Evolutionary conservation across 2,888 invertebrate species (phyloP), one percentile per base, ranked within the genome.

Genomic region (Tetheella fluctuosa): DNA sequence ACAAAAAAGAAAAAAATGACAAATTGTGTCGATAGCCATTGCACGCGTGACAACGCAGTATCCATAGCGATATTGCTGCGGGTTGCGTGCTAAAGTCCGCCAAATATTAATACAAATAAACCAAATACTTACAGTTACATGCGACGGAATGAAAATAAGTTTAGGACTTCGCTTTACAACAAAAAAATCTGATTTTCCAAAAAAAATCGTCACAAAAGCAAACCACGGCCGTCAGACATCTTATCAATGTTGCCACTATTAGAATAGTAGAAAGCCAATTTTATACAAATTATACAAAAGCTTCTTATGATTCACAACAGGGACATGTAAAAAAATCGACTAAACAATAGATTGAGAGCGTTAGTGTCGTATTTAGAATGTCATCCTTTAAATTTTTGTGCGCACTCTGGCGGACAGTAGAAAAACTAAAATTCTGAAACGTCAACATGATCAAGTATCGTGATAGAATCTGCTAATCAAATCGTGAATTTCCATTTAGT

Each of bases 11-110:
- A 87, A 84, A 89, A 90, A 89, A 87, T 89, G 91, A 86, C 92
- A 91, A 92, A 90, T 91, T 89, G 85, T 91, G 90, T 91, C 90
- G 91, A 90, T 86, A 89, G 90, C 87, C 88, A 89, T 89, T 87
- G 89, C 89, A 92, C 91, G 93, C 93, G 93, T 92, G 93, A 93
- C 93, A 89, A 88, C 88, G 93, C 91, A 92, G n/a, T 80, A 90
- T 88, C 91, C 84, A 88, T 83, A 73, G 71, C 70, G 61, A 86
- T 79, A 74, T 60, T 71, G 68, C 67, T 64, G 64, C 63, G 70
- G 63, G 68, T 75, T 67, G 64, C 52, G 60, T 64, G 58, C 67
- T 68, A 67, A 61, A 59, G 62, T 68, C 64, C 61, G 62, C 70
- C 75, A 73, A 68, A 58, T 63, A 62, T 73, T 66, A 70, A 61